Evolutionary conservation across 2,888 invertebrate genomes (phyloP).

Genomic region (Leptopilina drosophilae): DNA sequence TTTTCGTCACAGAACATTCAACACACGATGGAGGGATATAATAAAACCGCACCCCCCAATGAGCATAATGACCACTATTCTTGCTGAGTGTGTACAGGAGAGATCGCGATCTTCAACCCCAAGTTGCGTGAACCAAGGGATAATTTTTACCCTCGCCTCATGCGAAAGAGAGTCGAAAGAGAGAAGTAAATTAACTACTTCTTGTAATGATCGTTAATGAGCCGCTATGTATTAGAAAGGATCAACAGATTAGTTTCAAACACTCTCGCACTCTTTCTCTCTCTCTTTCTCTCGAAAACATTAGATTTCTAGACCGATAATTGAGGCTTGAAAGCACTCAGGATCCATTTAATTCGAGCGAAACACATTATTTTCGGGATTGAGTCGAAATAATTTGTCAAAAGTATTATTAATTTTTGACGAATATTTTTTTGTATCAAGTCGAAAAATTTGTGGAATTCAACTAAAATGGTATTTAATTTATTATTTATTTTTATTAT

Average conservation of each 20-base stretch:
- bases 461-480: too few relatives aligned
- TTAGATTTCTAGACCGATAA: conserved; percentile 5
- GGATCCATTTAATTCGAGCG: conserved; percentile 18
- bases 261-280: neutral
- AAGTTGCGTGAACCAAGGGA: neutral
- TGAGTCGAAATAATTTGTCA: too few relatives aligned
- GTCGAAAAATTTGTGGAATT: too few relatives aligned
- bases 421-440: too few relatives aligned
- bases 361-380: too few relatives aligned
- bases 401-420: too few relatives aligned
- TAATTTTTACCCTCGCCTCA: neutral
- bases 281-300: neutral
- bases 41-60: conserved; percentile 9
- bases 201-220: conserved; percentile 30
- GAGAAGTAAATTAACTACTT: conserved; percentile 40
- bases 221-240: conserved; percentile 34
- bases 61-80: conserved; percentile 31
- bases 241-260: conserved; percentile 29
- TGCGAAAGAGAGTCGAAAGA: conserved; percentile 2
- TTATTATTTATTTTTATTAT: too few relatives aligned
- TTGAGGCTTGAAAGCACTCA: conserved; percentile 4
- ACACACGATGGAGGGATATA: too few relatives aligned
- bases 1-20: conserved; percentile 1
- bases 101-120: conserved; percentile 22
- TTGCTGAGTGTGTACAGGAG: neutral